phyloP scores from a whole-genome alignment of 2,888 invertebrate species.

The Rhimphoctona megacephalus region DNA sequence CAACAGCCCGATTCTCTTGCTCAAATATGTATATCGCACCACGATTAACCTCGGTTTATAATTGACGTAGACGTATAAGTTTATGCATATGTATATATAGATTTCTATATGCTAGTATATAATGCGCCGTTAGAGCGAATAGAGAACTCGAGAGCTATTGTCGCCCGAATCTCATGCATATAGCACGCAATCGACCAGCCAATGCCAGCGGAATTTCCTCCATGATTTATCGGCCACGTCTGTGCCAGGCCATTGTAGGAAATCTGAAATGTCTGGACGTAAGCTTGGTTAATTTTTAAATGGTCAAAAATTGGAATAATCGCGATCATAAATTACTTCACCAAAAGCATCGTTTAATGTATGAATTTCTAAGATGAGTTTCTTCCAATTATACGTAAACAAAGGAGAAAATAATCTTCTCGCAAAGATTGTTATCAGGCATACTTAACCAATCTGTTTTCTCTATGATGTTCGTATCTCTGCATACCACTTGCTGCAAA shows the following conservation, averaged over 20 bases:
- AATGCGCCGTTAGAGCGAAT: slow-evolving; percentile 40
- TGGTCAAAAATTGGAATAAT: slow-evolving; percentile 28
- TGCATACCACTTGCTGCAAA: slow-evolving; percentile 34
- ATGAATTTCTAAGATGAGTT: background rate
- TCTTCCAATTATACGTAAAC: background rate
- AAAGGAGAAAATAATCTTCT: background rate
- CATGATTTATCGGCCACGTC: slow-evolving; percentile 68
- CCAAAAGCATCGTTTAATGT: slow-evolving; percentile 18
- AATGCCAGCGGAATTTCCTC: slow-evolving; percentile 62
- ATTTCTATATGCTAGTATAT: slow-evolving; percentile 22
- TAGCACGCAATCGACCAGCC: slow-evolving; percentile 67
- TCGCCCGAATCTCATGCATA: slow-evolving; percentile 62
- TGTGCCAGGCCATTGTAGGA: slow-evolving; percentile 56
- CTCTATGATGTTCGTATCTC: slow-evolving; percentile 15
- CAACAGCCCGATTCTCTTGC: slow-evolving; percentile 63
- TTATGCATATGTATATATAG: slow-evolving; percentile 1
- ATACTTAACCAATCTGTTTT: slow-evolving; percentile 12
- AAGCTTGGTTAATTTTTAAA: slow-evolving; percentile 56
- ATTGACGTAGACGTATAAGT: slow-evolving; percentile 61
- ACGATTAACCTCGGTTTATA: slow-evolving; percentile 69
- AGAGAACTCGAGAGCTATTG: slow-evolving; percentile 67
- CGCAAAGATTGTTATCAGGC: slow-evolving; percentile 11
- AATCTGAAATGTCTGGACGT: slow-evolving; percentile 44
- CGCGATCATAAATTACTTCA: slow-evolving; percentile 6
- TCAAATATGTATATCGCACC: slow-evolving; percentile 63